phyloP scores from a whole-genome alignment of 2,113 vertebrate genomes.

The Pontoporia blainvillei region DNA sequence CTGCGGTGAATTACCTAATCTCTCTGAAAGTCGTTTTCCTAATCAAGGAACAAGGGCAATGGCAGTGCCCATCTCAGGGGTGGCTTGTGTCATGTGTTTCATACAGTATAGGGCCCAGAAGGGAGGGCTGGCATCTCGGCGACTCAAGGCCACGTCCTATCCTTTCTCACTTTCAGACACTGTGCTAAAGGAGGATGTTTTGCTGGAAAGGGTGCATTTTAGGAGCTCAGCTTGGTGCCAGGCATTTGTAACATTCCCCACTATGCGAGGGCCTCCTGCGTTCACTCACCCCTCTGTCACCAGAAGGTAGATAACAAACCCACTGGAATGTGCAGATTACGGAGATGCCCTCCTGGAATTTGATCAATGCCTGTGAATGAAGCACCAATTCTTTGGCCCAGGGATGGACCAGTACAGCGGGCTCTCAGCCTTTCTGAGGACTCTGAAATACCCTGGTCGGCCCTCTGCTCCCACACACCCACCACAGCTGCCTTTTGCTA shows the following conservation, averaged over 20 bases:
- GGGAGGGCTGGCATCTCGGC: fast-evolving
- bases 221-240: not conserved
- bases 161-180: not conserved
- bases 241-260: not conserved
- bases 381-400: fast-evolving
- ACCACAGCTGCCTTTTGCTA: fast-evolving
- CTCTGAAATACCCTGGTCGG: fast-evolving
- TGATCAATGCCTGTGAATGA: not conserved
- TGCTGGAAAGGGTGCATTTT: not conserved
- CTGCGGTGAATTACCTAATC: fast-evolving
- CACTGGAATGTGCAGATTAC: no score
- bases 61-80: not conserved
- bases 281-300: fast-evolving
- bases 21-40: not conserved
- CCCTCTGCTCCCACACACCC: not conserved
- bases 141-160: not conserved
- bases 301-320: no score
- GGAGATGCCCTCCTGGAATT: not conserved
- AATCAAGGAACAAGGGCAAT: not conserved
- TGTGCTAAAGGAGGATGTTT: not conserved
- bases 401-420: not conserved
- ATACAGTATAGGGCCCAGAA: fast-evolving
- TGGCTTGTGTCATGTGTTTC: fast-evolving
- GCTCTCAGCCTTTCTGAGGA: not conserved
- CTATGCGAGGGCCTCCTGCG: not conserved